Evolutionary conservation across 1,140 invertebrate species (phyloP).

Genomic region (Zaprionus vittiger): DNA sequence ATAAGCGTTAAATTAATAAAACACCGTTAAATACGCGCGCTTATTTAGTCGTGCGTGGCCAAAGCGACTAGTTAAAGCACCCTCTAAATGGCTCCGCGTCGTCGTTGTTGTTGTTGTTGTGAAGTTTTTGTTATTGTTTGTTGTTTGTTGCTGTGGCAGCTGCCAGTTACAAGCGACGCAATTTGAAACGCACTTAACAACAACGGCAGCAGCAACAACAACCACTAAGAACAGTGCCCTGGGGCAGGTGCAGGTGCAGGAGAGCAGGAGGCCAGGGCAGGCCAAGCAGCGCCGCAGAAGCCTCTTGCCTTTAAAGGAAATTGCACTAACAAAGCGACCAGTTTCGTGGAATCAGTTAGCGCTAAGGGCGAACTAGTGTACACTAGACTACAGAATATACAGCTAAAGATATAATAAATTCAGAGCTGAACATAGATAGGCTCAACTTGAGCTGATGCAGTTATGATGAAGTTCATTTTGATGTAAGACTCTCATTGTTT

Average conservation of each 20-base stretch:
- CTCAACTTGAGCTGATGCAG: too few relatives aligned
- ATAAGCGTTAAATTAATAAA: slow-evolving; percentile 45
- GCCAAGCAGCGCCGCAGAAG: background rate
- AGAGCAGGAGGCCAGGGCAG: background rate
- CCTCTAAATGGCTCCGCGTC: background rate
- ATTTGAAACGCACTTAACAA: slow-evolving; percentile 39
- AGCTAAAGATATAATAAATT: too few relatives aligned
- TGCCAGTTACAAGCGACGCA: slow-evolving; percentile 28
- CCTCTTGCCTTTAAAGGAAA: background rate
- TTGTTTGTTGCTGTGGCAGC: slow-evolving; percentile 22
- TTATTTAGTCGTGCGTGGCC: slow-evolving; percentile 38
- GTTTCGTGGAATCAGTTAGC: background rate
- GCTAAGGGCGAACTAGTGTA: too few relatives aligned
- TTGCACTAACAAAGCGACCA: background rate
- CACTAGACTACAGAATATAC: too few relatives aligned
- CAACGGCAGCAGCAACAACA: slow-evolving; percentile 16
- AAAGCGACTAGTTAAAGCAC: slow-evolving; percentile 20
- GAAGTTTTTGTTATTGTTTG: slow-evolving; percentile 24
- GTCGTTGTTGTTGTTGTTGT: slow-evolving; percentile 8
- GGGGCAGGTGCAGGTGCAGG: background rate
- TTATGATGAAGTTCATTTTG: too few relatives aligned
- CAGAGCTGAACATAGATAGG: too few relatives aligned
- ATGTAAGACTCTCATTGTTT: too few relatives aligned
- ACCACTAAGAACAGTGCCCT: background rate
- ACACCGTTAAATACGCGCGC: slow-evolving; percentile 52